Percentiles rank a stretch among this genome's conserved stretches.
phyloP scores from a whole-genome alignment of 92 coral and sea anemone genomes.

The Paramuricea clavata region DNA sequence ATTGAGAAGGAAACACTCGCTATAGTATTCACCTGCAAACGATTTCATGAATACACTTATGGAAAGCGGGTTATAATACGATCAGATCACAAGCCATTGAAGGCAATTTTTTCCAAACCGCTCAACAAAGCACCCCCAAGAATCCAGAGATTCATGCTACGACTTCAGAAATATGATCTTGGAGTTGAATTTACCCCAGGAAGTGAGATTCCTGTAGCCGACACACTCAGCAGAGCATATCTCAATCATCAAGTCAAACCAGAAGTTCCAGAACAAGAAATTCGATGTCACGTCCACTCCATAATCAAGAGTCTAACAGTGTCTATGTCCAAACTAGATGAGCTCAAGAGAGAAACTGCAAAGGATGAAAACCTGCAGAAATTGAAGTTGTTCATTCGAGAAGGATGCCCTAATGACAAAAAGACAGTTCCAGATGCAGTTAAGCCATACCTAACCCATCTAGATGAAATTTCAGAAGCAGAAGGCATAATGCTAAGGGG shows the following conservation, averaged over 20 bases:
- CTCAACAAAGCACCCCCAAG: constrained; percentile 20
- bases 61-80: not conserved
- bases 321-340: constrained; percentile 11
- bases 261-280: constrained; percentile 32
- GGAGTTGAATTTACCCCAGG: not conserved
- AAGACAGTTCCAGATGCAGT: constrained; percentile 42
- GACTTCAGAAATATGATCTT: constrained; percentile 5
- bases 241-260: constrained; percentile 8
- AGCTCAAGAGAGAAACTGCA: constrained; percentile 41
- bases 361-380: constrained; percentile 30
- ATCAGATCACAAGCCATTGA: not conserved
- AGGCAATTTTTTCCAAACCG: constrained; percentile 13
- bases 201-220: not conserved
- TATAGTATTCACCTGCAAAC: not conserved
- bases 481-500: not conserved
- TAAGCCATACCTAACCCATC: constrained; percentile 32
- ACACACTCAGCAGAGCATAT: constrained; percentile 9
- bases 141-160: constrained; percentile 20
- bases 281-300: constrained; percentile 13
- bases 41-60: constrained; percentile 6
- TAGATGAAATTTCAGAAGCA: constrained; percentile 28
- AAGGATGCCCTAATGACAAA: constrained; percentile 20
- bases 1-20: constrained; percentile 22
- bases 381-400: not conserved
- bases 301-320: constrained; percentile 28